These are phyloP conservation scores for Lucifuga dentata DNA, from an alignment of 2,113 vertebrate genomes.

Conservation along the genomic window DNA sequence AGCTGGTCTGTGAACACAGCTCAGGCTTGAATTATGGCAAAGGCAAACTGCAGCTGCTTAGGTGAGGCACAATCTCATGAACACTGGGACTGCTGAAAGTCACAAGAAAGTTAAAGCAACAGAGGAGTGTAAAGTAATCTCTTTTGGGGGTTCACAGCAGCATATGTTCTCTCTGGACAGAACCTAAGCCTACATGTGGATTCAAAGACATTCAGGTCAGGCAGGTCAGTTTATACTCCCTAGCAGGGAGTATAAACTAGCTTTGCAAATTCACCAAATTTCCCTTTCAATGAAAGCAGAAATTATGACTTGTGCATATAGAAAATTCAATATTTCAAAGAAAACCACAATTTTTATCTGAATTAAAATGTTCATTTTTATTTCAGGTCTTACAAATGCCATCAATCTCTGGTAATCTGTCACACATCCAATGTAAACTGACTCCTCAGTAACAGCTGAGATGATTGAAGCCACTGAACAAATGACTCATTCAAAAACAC, in stretches of 20 bases:
- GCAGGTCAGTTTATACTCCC: neutral
- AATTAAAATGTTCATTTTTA: slow-evolving; percentile 6
- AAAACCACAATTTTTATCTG: neutral
- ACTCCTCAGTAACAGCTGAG: neutral
- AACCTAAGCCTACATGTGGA: slow-evolving; percentile 52
- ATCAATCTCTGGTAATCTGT: no score
- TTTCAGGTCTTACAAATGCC: neutral
- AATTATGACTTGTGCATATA: slow-evolving; percentile 3
- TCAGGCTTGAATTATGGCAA: slow-evolving; percentile 40
- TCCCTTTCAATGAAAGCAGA: slow-evolving; percentile 26
- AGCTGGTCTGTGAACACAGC: slow-evolving; percentile 50
- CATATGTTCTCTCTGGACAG: slow-evolving; percentile 25
- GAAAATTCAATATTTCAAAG: neutral
- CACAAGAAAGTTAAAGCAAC: slow-evolving; percentile 54
- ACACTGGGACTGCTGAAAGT: slow-evolving; percentile 45
- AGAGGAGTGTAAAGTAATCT: slow-evolving; percentile 55
- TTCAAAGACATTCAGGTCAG: slow-evolving; percentile 43
- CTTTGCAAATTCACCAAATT: slow-evolving; percentile 22
- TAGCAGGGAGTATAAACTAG: slow-evolving; percentile 3
- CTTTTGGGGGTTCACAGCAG: slow-evolving; percentile 51
- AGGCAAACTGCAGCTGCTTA: slow-evolving; percentile 64
- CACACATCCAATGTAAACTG: neutral
- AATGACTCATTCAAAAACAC: no score
- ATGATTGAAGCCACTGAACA: no score
- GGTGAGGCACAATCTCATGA: slow-evolving; percentile 57